phyloP scores from a whole-genome alignment of 1,140 invertebrate genomes.

The Formica selysi region DNA sequence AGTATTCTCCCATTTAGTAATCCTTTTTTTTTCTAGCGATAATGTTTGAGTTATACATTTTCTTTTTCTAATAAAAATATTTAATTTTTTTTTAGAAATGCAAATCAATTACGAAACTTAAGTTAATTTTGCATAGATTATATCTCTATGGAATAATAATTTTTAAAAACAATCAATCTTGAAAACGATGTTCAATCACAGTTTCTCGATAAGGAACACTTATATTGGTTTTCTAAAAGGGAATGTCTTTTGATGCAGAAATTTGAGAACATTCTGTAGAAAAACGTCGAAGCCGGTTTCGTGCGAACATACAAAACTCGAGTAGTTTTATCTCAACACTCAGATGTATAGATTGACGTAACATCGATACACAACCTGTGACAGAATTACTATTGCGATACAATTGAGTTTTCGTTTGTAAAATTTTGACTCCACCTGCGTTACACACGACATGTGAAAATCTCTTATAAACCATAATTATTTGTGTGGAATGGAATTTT shows the following conservation, averaged over 20 bases:
- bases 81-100: not conserved
- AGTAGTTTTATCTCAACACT: conserved; percentile 12
- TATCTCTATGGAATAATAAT: not conserved
- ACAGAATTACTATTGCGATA: not conserved
- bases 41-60: not conserved
- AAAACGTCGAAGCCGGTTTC: conserved; percentile 7
- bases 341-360: conserved; percentile 2
- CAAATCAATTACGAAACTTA: not conserved
- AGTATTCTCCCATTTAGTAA: too few species aligned
- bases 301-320: conserved; percentile 16
- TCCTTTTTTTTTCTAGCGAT: not conserved
- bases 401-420: conserved; percentile 18
- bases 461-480: not conserved
- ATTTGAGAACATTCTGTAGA: conserved; percentile 13
- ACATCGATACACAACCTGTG: conserved; percentile 16
- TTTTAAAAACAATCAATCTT: not conserved
- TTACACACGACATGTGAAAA: not conserved
- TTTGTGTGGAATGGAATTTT: not conserved
- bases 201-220: not conserved
- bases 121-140: not conserved
- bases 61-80: not conserved
- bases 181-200: not conserved
- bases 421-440: not conserved
- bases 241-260: not conserved
- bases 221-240: not conserved